Conservation (phyloP, 2,113 vertebrate species). For the Scopus umbretta region DNA sequence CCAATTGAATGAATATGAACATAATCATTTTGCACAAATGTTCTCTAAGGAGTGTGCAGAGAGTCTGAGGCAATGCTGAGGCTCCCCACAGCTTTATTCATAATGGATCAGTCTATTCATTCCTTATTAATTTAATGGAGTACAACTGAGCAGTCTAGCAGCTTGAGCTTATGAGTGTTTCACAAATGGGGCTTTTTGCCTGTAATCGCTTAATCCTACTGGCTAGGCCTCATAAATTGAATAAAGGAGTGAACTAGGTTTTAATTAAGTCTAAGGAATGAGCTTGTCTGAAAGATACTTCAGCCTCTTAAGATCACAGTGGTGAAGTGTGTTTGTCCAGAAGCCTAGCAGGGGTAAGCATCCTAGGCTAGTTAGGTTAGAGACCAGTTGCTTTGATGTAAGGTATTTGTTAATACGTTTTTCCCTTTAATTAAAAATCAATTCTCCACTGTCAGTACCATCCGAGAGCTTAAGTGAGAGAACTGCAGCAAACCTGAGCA, state of each 20-base stretch:
- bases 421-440: slow-evolving; percentile 65
- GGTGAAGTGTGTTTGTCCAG: slow-evolving; percentile 71
- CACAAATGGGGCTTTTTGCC: slow-evolving; percentile 90
- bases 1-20: slow-evolving; percentile 83
- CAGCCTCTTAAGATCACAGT: slow-evolving; percentile 68
- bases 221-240: slow-evolving; percentile 89
- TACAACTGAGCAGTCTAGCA: slow-evolving; percentile 84
- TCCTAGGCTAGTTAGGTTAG: slow-evolving; percentile 33
- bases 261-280: slow-evolving; percentile 95
- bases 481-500: not conserved
- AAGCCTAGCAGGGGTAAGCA: slow-evolving; percentile 46
- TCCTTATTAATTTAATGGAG: slow-evolving; percentile 92
- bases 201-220: slow-evolving; percentile 98
- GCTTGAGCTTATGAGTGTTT: slow-evolving; percentile 89
- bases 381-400: slow-evolving; percentile 64
- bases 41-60: slow-evolving; percentile 79
- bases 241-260: slow-evolving; percentile 86
- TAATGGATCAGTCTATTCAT: slow-evolving; percentile 85
- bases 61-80: slow-evolving; percentile 75
- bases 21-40: slow-evolving; percentile 85
- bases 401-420: slow-evolving; percentile 41
- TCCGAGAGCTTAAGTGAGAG: not conserved
- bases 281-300: slow-evolving; percentile 76
- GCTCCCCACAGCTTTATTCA: slow-evolving; percentile 84
- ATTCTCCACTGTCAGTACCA: slow-evolving; percentile 14